These are phyloP conservation scores for Petrolisthes manimaculis DNA, from an alignment of 2,888 invertebrate genomes.

Conservation along the genomic window DNA sequence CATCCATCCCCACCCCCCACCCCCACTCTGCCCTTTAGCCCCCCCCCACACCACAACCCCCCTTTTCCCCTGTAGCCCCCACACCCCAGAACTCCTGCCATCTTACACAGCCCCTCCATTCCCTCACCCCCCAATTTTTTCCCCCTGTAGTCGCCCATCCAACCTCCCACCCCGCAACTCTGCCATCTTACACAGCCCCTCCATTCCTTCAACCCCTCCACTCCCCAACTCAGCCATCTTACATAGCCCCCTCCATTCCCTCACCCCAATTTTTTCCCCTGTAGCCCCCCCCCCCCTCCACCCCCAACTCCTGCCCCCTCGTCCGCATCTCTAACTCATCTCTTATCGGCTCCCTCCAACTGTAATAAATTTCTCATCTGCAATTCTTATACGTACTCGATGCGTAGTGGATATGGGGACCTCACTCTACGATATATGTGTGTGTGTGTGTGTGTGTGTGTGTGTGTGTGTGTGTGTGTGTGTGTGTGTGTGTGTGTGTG, in stretches of 20 bases:
- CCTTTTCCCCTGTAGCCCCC: background rate
- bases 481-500: background rate
- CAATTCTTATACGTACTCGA: background rate
- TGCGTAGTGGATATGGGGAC: background rate
- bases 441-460: background rate
- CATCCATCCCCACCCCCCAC: too few species aligned
- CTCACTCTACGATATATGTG: background rate
- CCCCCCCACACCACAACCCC: too few species aligned
- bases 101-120: too few species aligned
- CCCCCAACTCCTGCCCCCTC: background rate
- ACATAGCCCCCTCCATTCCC: background rate
- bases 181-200: background rate
- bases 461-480: background rate
- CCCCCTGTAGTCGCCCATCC: background rate
- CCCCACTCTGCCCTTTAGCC: too few species aligned
- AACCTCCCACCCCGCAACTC: background rate
- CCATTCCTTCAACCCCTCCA: too few species aligned
- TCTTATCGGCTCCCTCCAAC: background rate
- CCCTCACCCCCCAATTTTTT: too few species aligned
- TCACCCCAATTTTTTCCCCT: background rate
- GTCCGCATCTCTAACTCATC: background rate
- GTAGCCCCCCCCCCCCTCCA: background rate
- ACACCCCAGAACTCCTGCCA: background rate
- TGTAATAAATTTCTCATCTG: background rate
- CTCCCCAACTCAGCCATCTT: background rate